A percentile compares a stretch with the other conserved stretches of the same genome.
phyloP scores from a whole-genome alignment of 2,888 invertebrate species.

The Cinara cedri region DNA sequence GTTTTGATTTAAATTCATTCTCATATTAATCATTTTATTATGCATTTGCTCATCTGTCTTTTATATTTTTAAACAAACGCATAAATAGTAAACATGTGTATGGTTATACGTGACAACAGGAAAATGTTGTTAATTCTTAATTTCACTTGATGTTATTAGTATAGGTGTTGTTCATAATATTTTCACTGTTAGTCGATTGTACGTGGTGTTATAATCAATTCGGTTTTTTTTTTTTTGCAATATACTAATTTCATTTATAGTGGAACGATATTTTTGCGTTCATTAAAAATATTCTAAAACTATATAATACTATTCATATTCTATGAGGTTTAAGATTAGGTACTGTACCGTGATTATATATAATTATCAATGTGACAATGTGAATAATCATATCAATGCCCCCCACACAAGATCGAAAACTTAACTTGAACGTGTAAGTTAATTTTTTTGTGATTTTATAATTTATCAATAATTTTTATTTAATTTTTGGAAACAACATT shows the following conservation, averaged over 20 bases:
- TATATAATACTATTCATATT: neutral
- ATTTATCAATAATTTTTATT: too few species aligned
- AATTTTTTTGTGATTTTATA: too few species aligned
- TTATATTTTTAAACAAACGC: constrained; percentile 12
- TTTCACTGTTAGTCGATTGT: neutral
- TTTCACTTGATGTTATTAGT: constrained; percentile 10
- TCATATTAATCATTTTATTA: too few species aligned
- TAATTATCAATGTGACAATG: too few species aligned
- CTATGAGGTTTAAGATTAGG: neutral
- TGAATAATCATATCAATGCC: too few species aligned
- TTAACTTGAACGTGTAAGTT: too few species aligned
- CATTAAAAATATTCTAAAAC: neutral
- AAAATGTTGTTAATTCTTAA: constrained; percentile 49
- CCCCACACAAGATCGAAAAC: too few species aligned
- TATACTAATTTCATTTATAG: neutral
- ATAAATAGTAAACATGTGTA: constrained; percentile 35
- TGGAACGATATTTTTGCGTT: neutral
- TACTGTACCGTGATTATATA: neutral
- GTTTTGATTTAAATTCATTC: too few species aligned
- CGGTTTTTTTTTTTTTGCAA: neutral
- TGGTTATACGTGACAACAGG: neutral
- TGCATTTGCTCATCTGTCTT: neutral
- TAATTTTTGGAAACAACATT: too few species aligned
- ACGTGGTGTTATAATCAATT: neutral
- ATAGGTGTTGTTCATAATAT: constrained; percentile 43